Evolutionary conservation across 2,888 invertebrate species (phyloP).

Genomic region (Anagyrus pseudococci): DNA sequence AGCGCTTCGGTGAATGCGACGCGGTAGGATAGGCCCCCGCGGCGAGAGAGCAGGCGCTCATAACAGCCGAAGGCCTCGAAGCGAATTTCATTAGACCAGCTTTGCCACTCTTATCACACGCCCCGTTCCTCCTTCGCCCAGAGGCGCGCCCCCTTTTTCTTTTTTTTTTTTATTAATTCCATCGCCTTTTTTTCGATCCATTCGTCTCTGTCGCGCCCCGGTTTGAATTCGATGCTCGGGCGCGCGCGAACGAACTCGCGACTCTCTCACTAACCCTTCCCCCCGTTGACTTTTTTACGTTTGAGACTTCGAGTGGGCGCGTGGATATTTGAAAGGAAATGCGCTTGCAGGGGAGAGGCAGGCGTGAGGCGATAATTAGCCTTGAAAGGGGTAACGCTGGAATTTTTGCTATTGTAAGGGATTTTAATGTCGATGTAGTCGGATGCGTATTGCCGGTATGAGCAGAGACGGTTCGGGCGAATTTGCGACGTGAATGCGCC

Average conservation of each 20-base stretch:
- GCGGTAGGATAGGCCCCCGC: too few relatives aligned
- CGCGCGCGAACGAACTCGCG: not conserved
- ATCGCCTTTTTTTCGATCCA: conserved; percentile 1
- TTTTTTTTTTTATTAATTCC: not conserved
- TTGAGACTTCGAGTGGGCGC: conserved; percentile 6
- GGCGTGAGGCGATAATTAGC: conserved; percentile 27
- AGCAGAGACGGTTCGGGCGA: too few relatives aligned
- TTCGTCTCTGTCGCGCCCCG: not conserved
- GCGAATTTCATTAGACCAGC: conserved; percentile 27
- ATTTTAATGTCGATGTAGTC: too few relatives aligned
- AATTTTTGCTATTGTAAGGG: too few relatives aligned
- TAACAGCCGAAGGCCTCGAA: too few relatives aligned
- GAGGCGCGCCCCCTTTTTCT: conserved; percentile 5
- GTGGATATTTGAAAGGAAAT: not conserved
- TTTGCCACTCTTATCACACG: not conserved
- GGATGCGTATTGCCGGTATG: too few relatives aligned
- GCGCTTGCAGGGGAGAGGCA: not conserved
- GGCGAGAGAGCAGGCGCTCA: too few relatives aligned
- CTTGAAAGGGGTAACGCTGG: not conserved
- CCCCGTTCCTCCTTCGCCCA: not conserved
- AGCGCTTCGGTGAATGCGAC: conserved; percentile 26
- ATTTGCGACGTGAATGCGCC: too few relatives aligned
- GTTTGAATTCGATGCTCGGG: conserved; percentile 7
- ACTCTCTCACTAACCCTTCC: not conserved
- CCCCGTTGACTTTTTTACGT: not conserved